A percentile compares a stretch with the other conserved stretches of the same genome.
These are phyloP conservation scores for Enoplosus armatus DNA, from an alignment of 2,797 vertebrate genomes.

Conservation along the genomic window DNA sequence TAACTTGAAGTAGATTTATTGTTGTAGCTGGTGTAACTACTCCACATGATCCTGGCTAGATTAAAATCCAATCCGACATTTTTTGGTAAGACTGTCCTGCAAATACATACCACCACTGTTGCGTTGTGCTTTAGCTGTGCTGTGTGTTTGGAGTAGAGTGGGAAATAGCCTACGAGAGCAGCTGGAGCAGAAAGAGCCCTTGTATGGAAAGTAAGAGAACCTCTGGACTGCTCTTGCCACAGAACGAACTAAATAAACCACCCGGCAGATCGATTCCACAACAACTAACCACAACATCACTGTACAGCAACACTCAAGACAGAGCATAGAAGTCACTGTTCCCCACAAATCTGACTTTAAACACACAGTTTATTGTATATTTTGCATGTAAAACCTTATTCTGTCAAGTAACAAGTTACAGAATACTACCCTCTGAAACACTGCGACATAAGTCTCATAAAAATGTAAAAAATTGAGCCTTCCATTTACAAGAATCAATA, in stretches of 20 bases:
- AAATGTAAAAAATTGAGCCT: background rate
- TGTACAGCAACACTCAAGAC: constrained; percentile 1
- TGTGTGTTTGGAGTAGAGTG: background rate
- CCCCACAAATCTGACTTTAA: background rate
- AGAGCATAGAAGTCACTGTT: background rate
- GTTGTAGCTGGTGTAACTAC: background rate
- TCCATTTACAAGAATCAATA: background rate
- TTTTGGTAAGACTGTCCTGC: background rate
- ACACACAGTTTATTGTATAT: background rate
- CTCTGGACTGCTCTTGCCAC: constrained; percentile 22
- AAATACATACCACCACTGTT: background rate
- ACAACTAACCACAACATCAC: constrained; percentile 2
- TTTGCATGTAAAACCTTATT: background rate
- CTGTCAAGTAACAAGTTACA: background rate
- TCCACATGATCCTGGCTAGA: background rate
- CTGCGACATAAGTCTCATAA: background rate
- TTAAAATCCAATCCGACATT: background rate
- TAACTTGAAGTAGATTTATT: background rate
- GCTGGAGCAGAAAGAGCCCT: background rate
- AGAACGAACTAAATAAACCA: constrained; percentile 21
- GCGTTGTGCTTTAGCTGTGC: background rate
- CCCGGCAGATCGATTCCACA: background rate
- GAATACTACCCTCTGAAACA: background rate
- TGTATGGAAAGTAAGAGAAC: background rate
- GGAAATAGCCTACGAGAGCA: background rate